These are phyloP conservation scores for Muntiacus reevesi DNA, from an alignment of 2,113 vertebrate genomes.

Conservation along the genomic window DNA sequence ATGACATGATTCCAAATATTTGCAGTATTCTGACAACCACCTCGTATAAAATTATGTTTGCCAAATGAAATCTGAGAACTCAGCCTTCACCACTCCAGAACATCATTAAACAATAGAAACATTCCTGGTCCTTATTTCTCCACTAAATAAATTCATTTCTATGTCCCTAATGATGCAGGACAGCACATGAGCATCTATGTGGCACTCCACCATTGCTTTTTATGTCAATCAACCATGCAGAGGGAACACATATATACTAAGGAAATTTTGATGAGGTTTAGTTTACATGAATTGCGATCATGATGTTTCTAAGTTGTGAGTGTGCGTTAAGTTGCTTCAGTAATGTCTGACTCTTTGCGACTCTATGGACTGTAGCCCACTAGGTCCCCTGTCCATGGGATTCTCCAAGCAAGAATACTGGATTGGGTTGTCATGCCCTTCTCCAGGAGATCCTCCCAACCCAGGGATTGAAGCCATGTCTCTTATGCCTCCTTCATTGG, in stretches of 20 bases:
- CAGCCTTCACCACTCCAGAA: not conserved
- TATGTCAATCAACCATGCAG: not conserved
- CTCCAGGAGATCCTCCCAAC: not conserved
- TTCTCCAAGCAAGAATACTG: not conserved
- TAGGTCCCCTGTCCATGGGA: not conserved
- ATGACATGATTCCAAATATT: not conserved
- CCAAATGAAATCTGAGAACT: constrained; percentile 3
- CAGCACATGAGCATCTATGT: not conserved
- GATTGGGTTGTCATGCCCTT: not conserved
- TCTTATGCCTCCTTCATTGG: not conserved
- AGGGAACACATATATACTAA: not conserved
- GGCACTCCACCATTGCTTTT: not conserved
- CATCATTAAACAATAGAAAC: not conserved
- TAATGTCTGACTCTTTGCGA: not conserved
- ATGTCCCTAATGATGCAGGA: not conserved
- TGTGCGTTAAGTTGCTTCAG: not conserved
- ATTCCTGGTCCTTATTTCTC: not conserved
- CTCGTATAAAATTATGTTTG: constrained; percentile 29
- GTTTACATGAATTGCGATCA: not conserved
- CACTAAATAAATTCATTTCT: not conserved
- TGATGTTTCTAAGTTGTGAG: not conserved
- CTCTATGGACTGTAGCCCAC: not conserved
- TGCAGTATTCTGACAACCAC: not conserved
- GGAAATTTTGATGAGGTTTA: not conserved
- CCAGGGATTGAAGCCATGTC: not conserved